These are phyloP conservation scores for Glomeris marginata DNA, from an alignment of 2,888 invertebrate species.

Conservation along the genomic window DNA sequence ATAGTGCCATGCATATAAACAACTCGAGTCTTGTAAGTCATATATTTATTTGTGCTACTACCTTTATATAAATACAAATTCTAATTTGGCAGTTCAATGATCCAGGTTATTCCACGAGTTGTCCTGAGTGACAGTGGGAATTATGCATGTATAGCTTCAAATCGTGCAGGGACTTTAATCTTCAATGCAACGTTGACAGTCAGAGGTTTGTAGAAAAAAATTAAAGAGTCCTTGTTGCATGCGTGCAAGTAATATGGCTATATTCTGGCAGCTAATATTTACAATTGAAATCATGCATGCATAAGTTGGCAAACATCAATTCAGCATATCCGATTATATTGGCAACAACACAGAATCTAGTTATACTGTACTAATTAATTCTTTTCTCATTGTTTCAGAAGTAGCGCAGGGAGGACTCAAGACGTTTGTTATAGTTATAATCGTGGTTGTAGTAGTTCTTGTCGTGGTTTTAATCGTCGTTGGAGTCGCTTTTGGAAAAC, in stretches of 20 bases:
- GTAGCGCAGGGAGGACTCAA: background rate
- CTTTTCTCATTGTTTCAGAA: background rate
- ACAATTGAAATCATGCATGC: too few relatives aligned
- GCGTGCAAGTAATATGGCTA: too few relatives aligned
- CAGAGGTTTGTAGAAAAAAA: slow-evolving; percentile 11
- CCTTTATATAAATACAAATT: background rate
- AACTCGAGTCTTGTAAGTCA: slow-evolving; percentile 7
- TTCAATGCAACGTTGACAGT: slow-evolving; percentile 16
- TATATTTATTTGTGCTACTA: background rate
- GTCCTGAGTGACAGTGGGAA: slow-evolving; percentile 15
- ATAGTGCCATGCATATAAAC: slow-evolving; percentile 2
- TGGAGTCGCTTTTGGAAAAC: background rate
- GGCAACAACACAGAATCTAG: too few relatives aligned
- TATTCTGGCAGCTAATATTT: background rate
- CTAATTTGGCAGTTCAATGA: background rate
- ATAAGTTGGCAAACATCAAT: too few relatives aligned
- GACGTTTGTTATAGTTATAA: background rate
- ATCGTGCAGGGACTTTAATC: slow-evolving; percentile 16
- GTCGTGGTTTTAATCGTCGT: background rate
- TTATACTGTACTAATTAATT: too few relatives aligned
- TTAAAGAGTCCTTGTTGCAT: background rate
- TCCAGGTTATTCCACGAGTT: slow-evolving; percentile 5
- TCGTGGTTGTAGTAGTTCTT: background rate
- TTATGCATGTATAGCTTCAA: slow-evolving; percentile 18
- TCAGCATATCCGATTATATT: too few relatives aligned